Base-by-base conservation (phyloP, 2,888 invertebrate genomes). In the Epicampocera succincta region DNA sequence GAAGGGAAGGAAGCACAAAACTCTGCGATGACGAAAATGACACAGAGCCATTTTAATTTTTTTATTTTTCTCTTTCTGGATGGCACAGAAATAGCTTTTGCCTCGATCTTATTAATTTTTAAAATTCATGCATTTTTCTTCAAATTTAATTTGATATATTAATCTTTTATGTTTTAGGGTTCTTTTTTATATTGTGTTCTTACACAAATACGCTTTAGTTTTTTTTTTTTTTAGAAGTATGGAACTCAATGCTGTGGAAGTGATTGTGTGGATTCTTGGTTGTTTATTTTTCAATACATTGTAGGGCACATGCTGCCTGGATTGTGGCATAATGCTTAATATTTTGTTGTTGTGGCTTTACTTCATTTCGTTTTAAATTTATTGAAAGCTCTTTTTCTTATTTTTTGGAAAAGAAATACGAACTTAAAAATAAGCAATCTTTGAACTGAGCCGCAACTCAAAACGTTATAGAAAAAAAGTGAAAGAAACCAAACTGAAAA, bases 381-480 rank as follows among this genome's bases (percentile, higher is more conserved):
- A 33, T 8, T 33, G 3, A 33, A n/a, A 33, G 33, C 1, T 33
- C 9, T 44, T 76, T 52, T 15, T 17, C 48, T 52, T 52, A 13
- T 5, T 50, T 50, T 61, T 44, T 1, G 61, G 29, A 15, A 52
- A 61, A 19, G 33, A 40, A 21, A 63, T 11, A 33, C 56, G 58
- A 17, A 60, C 40, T 46, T 48, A 74, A 44, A 78, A 68, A 71
- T 74, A 82, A 68, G 76, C 17, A 29, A 48, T 71, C 74, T 82
- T 82, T 82, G 78, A 82, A 82, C 69, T 78, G 50, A 78, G 74
- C 82, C 82, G 82, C 82, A 74, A 63, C 5, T 12, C n/a, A 15
- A 63, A 63, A 44, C 19, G 63, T 44, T 29, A 5, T 21, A 17
- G 5, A 71, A 65, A 63, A 60, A 17, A 75, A 42, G 17, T 15